phyloP scores from a whole-genome alignment of 2,113 vertebrate genomes.

The Lepidothrix coronata region DNA sequence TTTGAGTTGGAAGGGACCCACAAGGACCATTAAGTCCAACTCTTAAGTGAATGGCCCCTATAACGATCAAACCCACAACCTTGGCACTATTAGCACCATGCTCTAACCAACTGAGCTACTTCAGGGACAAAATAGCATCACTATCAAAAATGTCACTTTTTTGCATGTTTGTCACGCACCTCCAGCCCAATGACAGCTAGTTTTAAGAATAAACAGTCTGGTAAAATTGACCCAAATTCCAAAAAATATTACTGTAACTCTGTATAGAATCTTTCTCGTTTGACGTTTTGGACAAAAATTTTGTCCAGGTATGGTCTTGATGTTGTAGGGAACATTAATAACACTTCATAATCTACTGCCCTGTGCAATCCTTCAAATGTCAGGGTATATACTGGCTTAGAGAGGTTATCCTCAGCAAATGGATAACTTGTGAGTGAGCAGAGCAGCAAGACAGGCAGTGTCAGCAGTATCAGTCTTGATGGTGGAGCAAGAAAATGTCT shows the following conservation, averaged over 20 bases:
- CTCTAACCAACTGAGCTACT: neutral
- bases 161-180: neutral
- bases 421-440: neutral
- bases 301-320: neutral
- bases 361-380: neutral
- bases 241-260: neutral
- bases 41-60: neutral
- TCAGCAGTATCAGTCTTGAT: neutral
- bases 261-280: neutral
- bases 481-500: neutral
- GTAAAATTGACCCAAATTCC: neutral
- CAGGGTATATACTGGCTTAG: neutral
- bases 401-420: neutral
- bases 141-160: neutral
- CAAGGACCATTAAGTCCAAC: neutral
- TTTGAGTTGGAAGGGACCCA: neutral
- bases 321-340: neutral
- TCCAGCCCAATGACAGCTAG: neutral
- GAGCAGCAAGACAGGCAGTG: neutral
- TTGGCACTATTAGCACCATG: neutral
- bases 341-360: neutral
- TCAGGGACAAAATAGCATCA: neutral
- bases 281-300: neutral
- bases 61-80: neutral
- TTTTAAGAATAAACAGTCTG: neutral